These are phyloP conservation scores for Balearica regulorum DNA, from an alignment of 2,797 vertebrate species.

Conservation along the genomic window DNA sequence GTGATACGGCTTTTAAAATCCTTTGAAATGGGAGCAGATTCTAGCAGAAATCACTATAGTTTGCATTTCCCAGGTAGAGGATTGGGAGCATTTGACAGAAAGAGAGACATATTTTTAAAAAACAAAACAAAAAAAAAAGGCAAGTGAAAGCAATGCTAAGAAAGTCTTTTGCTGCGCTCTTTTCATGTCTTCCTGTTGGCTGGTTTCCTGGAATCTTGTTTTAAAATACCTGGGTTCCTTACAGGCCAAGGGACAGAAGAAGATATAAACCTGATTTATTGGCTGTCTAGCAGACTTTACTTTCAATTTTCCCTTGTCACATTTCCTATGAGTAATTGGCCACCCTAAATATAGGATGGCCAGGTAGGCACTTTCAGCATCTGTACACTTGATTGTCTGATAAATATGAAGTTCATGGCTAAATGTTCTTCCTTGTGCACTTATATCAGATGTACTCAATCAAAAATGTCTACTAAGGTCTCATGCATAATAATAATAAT, in stretches of 20 bases:
- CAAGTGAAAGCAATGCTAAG: not conserved
- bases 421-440: not conserved
- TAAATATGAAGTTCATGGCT: not conserved
- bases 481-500: not conserved
- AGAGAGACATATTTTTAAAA: not conserved
- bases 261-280: slow-evolving; percentile 16
- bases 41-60: not conserved
- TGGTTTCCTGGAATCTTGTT: not conserved
- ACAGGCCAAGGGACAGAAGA: not conserved
- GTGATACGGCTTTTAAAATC: not conserved
- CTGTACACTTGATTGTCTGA: not conserved
- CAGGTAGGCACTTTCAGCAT: not conserved
- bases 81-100: not conserved
- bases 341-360: not conserved
- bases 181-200: not conserved
- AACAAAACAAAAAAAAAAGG: not conserved
- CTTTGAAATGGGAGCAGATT: not conserved
- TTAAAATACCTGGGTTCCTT: not conserved
- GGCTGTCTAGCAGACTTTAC: not conserved
- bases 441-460: not conserved
- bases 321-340: not conserved
- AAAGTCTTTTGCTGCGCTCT: not conserved
- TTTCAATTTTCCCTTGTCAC: slow-evolving; percentile 30
- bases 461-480: not conserved
- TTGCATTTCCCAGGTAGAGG: not conserved